Percentiles rank a stretch among this genome's conserved stretches.
These are phyloP conservation scores for Pseudorhiza aurosa DNA, from an alignment of 30 jellyfish, hydroid and myxozoan genomes.

Conservation along the genomic window DNA sequence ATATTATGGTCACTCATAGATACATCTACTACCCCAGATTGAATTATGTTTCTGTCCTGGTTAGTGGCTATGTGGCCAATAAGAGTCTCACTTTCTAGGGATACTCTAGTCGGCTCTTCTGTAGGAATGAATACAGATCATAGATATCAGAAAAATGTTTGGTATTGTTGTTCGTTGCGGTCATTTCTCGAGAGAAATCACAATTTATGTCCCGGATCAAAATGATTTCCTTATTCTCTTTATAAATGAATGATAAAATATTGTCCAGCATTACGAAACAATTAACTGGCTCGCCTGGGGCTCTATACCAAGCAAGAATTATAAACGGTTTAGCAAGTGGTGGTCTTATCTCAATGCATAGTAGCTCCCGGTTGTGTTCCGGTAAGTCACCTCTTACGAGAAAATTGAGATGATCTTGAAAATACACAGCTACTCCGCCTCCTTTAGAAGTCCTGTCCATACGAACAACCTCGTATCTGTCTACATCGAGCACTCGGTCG, in stretches of 20 bases:
- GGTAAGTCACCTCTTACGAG: background rate
- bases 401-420: background rate
- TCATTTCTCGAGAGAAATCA: slow-evolving; percentile 1
- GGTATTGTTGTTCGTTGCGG: slow-evolving; percentile 3
- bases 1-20: slow-evolving; percentile 21
- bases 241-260: background rate
- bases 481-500: background rate
- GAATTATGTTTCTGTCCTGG: background rate
- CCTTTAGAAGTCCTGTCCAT: slow-evolving; percentile 3
- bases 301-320: slow-evolving; percentile 35
- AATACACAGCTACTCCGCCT: slow-evolving; percentile 41
- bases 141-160: slow-evolving; percentile 15
- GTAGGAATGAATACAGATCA: slow-evolving; percentile 22
- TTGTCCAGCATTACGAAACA: background rate
- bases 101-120: slow-evolving; percentile 38
- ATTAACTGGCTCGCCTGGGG: slow-evolving; percentile 23
- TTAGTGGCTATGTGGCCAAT: slow-evolving; percentile 44
- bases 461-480: background rate
- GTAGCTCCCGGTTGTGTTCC: background rate
- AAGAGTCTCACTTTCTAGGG: slow-evolving; percentile 2
- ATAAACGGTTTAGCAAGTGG: background rate
- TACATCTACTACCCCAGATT: slow-evolving; percentile 22
- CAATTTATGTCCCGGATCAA: slow-evolving; percentile 34
- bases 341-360: background rate
- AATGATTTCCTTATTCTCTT: slow-evolving; percentile 19